These are phyloP conservation scores for Griposia aprilina DNA, from an alignment of 2,888 invertebrate genomes.

Conservation along the genomic window DNA sequence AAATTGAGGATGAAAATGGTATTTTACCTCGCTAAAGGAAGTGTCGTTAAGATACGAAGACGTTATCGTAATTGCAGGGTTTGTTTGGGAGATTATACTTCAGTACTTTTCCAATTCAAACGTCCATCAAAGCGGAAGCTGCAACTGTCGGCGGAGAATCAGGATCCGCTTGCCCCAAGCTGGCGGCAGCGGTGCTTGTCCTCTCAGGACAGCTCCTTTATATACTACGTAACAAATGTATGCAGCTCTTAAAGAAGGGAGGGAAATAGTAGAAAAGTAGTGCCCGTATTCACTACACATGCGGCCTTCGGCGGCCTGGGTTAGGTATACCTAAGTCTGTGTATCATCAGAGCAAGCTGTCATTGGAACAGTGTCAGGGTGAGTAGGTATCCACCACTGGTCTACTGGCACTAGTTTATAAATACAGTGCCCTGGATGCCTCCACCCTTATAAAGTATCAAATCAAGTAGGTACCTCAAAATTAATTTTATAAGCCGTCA, in stretches of 20 bases:
- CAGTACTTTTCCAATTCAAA: neutral
- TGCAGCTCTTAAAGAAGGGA: neutral
- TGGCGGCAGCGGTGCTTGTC: neutral
- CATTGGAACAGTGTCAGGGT: neutral
- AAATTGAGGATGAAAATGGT: neutral
- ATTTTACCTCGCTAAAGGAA: too few species aligned
- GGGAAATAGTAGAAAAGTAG: neutral
- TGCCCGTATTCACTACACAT: neutral
- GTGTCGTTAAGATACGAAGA: slow-evolving; percentile 2
- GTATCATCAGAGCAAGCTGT: neutral
- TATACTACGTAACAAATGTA: neutral
- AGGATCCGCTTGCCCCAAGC: neutral
- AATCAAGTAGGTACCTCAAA: slow-evolving; percentile 74
- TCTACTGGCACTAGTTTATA: neutral
- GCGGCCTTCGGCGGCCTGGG: neutral
- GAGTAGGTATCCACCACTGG: neutral
- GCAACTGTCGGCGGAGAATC: neutral
- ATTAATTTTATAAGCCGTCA: slow-evolving; percentile 80
- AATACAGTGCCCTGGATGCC: neutral
- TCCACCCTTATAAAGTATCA: neutral
- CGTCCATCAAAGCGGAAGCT: neutral
- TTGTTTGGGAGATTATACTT: neutral
- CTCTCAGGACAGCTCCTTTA: too few species aligned
- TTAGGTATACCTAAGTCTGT: neutral
- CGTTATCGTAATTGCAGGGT: neutral